These are phyloP conservation scores for Drosophila aldrichi DNA, from an alignment of 2,888 invertebrate genomes.

Conservation along the genomic window DNA sequence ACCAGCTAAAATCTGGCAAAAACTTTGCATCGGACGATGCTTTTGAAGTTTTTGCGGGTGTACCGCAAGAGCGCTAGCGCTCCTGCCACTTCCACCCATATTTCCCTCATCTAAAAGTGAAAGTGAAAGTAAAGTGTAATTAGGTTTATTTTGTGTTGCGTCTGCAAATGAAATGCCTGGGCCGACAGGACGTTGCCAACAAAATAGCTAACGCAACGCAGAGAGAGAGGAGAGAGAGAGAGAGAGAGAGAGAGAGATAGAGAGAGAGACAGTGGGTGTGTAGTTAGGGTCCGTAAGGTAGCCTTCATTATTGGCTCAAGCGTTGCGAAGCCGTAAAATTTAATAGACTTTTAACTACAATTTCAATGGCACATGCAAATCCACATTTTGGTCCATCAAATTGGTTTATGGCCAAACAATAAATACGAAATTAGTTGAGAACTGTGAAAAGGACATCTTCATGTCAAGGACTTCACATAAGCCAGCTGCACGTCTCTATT, in stretches of 20 bases:
- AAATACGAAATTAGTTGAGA: slow-evolving; percentile 28
- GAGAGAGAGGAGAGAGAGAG: not conserved
- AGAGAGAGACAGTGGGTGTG: no score
- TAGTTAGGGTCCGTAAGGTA: slow-evolving; percentile 12
- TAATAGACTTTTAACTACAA: slow-evolving; percentile 57
- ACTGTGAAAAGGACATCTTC: slow-evolving; percentile 22
- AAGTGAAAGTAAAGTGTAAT: slow-evolving; percentile 78
- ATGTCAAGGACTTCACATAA: slow-evolving; percentile 21
- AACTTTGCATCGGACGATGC: slow-evolving; percentile 68
- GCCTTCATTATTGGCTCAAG: slow-evolving; percentile 48
- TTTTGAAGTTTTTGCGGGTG: slow-evolving; percentile 67
- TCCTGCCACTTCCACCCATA: not conserved
- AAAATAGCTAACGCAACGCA: slow-evolving; percentile 27
- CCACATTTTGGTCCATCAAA: slow-evolving; percentile 19
- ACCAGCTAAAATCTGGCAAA: slow-evolving; percentile 54
- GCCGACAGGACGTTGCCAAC: slow-evolving; percentile 40
- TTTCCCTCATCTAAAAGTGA: slow-evolving; percentile 9
- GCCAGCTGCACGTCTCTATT: not conserved
- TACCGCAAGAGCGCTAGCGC: slow-evolving; percentile 21
- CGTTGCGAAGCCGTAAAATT: slow-evolving; percentile 43
- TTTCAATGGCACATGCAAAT: slow-evolving; percentile 51
- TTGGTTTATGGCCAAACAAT: slow-evolving; percentile 31
- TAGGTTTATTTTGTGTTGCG: slow-evolving; percentile 74
- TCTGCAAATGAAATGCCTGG: slow-evolving; percentile 61
- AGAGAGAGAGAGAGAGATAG: not conserved